Evolutionary conservation across 2,888 invertebrate species (phyloP).

Genomic region (Beris chalybata): DNA sequence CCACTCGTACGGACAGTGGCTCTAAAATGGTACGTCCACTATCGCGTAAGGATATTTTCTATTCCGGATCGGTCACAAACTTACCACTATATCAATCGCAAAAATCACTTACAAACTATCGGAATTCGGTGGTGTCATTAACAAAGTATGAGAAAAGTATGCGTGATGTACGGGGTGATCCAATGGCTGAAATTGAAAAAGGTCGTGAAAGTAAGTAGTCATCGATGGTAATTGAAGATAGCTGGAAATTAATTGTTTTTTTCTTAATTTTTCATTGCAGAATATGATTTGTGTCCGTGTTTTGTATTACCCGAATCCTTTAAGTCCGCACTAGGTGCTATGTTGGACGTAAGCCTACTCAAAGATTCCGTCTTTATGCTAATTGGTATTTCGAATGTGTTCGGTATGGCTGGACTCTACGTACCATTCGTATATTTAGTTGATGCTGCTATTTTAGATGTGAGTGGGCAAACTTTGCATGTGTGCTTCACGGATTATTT

Average conservation of each 20-base stretch:
- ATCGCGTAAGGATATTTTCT: slow-evolving; percentile 96
- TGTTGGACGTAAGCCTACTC: slow-evolving; percentile 88
- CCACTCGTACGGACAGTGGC: slow-evolving; percentile 53
- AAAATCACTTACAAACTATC: slow-evolving; percentile 84
- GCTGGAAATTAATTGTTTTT: slow-evolving; percentile 21
- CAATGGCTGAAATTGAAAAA: slow-evolving; percentile 56
- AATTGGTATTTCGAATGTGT: slow-evolving; percentile 90
- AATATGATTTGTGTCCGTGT: slow-evolving; percentile 80
- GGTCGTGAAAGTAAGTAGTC: slow-evolving; percentile 63
- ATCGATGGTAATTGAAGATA: not conserved
- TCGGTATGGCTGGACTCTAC: slow-evolving; percentile 97
- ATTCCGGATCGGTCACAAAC: slow-evolving; percentile 92
- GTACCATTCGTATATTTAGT: slow-evolving; percentile 95
- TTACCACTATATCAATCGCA: slow-evolving; percentile 92
- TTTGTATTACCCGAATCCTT: slow-evolving; percentile 77
- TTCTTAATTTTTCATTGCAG: slow-evolving; percentile 54
- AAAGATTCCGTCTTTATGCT: slow-evolving; percentile 89
- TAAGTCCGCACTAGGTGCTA: slow-evolving; percentile 79
- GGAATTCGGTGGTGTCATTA: slow-evolving; percentile 88
- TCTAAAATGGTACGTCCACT: slow-evolving; percentile 80
- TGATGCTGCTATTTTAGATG: slow-evolving; percentile 73
- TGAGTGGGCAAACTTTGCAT: slow-evolving; percentile 55
- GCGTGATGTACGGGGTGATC: slow-evolving; percentile 65
- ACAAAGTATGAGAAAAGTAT: slow-evolving; percentile 70
- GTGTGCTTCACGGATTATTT: not conserved